Evolutionary conservation across 1,140 invertebrate species (phyloP).

Genomic region (Phenacoccus solenopsis): DNA sequence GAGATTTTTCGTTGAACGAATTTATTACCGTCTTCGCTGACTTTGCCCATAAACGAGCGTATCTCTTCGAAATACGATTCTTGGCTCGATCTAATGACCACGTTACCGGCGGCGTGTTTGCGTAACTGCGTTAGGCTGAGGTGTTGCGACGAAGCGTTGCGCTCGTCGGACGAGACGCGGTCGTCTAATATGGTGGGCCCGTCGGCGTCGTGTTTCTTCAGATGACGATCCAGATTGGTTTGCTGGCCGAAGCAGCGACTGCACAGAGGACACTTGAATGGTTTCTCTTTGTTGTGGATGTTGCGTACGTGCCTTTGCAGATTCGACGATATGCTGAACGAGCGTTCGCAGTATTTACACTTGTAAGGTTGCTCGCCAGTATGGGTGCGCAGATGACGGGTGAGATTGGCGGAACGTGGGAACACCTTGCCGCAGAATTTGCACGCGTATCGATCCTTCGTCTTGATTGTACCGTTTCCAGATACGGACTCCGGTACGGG

Average conservation of each 20-base stretch:
- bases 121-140: constrained; percentile 27
- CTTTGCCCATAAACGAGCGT: constrained; percentile 84
- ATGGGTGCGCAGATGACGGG: constrained; percentile 90
- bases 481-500: constrained; percentile 20
- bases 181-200: constrained; percentile 59
- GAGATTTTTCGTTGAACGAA: constrained; percentile 25
- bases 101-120: constrained; percentile 31
- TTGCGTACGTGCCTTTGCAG: constrained; percentile 97
- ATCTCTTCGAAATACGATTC: constrained; percentile 90
- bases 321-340: constrained; percentile 97
- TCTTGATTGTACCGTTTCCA: neutral
- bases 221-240: constrained; percentile 91
- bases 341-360: constrained; percentile 96
- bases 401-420: constrained; percentile 95
- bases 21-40: constrained; percentile 32
- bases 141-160: neutral
- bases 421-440: constrained; percentile 98
- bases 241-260: constrained; percentile 95
- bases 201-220: constrained; percentile 95
- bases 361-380: constrained; percentile 97
- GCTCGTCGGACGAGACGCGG: constrained; percentile 26
- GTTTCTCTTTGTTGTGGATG: constrained; percentile 96
- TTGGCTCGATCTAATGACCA: constrained; percentile 36
- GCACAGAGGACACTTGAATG: constrained; percentile 73
- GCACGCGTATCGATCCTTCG: constrained; percentile 65